These are phyloP conservation scores for Buteo buteo DNA, from an alignment of 2,113 vertebrate species.

Conservation along the genomic window DNA sequence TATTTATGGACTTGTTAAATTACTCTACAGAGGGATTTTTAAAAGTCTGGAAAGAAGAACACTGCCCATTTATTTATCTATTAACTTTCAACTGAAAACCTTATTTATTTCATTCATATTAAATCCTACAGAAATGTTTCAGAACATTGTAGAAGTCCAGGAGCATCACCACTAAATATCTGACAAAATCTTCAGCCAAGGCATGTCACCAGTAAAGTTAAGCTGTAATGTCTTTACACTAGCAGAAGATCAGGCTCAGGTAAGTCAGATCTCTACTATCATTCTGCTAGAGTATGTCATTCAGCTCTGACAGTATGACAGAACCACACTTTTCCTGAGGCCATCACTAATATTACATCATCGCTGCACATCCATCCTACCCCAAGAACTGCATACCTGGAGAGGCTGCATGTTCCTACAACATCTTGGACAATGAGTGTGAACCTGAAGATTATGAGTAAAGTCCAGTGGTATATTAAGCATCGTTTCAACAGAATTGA, in stretches of 20 bases:
- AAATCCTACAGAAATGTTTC: background rate
- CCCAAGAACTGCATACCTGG: background rate
- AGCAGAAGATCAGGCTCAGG: background rate
- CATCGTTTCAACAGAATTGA: background rate
- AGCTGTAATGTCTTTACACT: background rate
- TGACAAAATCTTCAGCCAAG: background rate
- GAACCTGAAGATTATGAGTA: fast-evolving
- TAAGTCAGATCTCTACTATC: background rate
- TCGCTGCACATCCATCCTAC: background rate
- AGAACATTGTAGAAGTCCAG: background rate
- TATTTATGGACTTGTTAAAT: background rate
- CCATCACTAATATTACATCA: background rate
- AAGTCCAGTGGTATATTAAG: background rate
- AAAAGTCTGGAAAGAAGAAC: background rate
- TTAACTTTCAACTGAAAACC: background rate
- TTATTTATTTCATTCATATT: background rate
- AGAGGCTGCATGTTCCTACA: background rate
- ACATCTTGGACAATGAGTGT: fast-evolving
- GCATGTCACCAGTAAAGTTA: background rate
- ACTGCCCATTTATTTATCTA: background rate
- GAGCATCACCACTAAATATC: background rate
- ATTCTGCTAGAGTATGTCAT: fast-evolving
- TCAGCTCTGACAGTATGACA: background rate
- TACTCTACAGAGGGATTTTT: background rate
- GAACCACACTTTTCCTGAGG: background rate